Evolutionary conservation across 2,113 vertebrate species (phyloP).

Genomic region (Chascanopsetta lugubris): DNA sequence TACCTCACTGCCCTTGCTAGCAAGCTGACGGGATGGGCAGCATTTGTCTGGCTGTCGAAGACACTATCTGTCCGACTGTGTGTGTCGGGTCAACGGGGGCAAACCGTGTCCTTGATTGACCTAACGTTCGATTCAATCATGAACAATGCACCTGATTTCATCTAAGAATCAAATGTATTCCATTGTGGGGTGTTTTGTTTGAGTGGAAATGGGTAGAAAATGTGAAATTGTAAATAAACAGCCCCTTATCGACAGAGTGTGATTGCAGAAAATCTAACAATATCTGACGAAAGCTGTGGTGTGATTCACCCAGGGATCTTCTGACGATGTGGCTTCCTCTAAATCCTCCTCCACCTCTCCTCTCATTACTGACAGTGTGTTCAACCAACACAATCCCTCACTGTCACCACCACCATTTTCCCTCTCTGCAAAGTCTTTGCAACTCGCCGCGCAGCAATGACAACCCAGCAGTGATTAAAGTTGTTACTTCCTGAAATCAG

Average conservation of each 20-base stretch:
- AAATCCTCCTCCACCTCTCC: slow-evolving; percentile 33
- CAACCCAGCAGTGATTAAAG: slow-evolving; percentile 9
- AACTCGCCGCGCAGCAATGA: slow-evolving; percentile 10
- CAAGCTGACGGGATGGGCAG: slow-evolving; percentile 72
- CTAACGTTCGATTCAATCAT: not conserved
- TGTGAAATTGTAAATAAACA: not conserved
- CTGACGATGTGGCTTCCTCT: slow-evolving; percentile 44
- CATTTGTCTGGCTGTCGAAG: slow-evolving; percentile 60
- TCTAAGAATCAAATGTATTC: not conserved
- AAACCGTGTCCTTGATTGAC: not conserved
- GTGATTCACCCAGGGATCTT: slow-evolving; percentile 65
- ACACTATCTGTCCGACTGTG: slow-evolving; percentile 26
- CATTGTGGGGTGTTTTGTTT: not conserved
- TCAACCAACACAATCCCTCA: slow-evolving; percentile 30
- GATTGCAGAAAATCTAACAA: slow-evolving; percentile 49
- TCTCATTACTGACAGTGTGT: slow-evolving; percentile 38
- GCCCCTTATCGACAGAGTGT: slow-evolving; percentile 11
- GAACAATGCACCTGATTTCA: not conserved
- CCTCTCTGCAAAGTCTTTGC: slow-evolving; percentile 3
- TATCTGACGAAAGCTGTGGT: slow-evolving; percentile 47
- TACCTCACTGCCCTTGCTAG: slow-evolving; percentile 75
- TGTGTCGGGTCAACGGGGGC: slow-evolving; percentile 52
- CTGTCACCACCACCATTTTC: not conserved
- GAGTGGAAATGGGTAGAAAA: slow-evolving; percentile 1
- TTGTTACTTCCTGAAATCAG: not conserved